Evolutionary conservation across 2,113 vertebrate species (phyloP).

Genomic region (Mormyrus lacerda): DNA sequence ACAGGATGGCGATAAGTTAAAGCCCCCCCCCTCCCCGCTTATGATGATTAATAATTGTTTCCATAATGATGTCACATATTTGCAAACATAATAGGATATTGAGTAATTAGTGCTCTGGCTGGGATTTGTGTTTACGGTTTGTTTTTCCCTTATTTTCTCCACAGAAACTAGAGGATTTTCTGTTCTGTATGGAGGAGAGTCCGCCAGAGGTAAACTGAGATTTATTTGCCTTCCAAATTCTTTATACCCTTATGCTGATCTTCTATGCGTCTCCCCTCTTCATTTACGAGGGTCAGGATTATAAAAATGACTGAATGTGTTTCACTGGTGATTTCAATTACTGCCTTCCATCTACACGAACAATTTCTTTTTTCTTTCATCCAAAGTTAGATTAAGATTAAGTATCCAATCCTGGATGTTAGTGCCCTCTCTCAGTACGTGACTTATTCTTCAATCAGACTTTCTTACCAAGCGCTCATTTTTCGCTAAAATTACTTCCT

Average conservation of each 20-base stretch:
- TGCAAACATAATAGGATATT: conserved; percentile 47
- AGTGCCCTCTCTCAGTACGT: background rate
- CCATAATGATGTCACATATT: conserved; percentile 39
- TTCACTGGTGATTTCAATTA: background rate
- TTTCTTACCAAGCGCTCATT: background rate
- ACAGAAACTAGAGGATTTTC: conserved; percentile 67
- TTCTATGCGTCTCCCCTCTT: background rate
- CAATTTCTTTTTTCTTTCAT: background rate
- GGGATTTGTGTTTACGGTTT: conserved; percentile 17
- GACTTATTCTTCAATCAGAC: background rate
- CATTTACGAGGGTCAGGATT: background rate
- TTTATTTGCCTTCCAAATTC: background rate
- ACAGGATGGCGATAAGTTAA: conserved; percentile 37
- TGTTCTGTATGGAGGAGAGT: conserved; percentile 64
- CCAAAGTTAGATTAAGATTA: background rate
- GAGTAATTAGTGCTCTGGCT: conserved; percentile 50
- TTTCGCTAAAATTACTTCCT: background rate
- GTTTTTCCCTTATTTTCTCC: conserved; percentile 18
- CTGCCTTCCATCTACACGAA: background rate
- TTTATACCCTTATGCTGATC: background rate
- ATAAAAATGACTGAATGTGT: background rate
- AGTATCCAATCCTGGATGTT: background rate
- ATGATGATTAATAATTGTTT: conserved; percentile 46
- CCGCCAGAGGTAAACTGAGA: conserved; percentile 52
- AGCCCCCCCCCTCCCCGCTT: conserved; percentile 37